Evolutionary conservation across 1,140 invertebrate genomes (phyloP), one percentile per base, ranked within the genome.

Genomic region (Anthonomus grandis): DNA sequence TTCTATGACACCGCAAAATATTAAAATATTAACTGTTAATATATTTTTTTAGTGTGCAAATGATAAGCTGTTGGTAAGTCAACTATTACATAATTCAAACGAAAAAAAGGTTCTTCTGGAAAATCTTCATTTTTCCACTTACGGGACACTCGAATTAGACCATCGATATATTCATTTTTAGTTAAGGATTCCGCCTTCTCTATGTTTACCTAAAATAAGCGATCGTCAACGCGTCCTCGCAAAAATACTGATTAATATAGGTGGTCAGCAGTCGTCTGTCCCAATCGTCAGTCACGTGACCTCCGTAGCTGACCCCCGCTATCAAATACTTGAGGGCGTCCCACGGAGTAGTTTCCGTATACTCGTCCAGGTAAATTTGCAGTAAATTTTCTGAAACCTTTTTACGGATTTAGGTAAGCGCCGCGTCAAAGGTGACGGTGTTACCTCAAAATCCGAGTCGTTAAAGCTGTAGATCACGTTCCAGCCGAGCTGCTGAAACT

Each of bases 241-340:
- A 84, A 74, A 91, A 91, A 76, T 82, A 89, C 67, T 90, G 84
- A 67, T 87, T 83, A 46, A 91, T 87, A 69, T 93, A 93, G 1
- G 88, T 89, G 50, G 82, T 79, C 13, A 93, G 64, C 15, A 95
- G 78, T 12, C 89, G 75, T 63, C 91, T 81, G 76, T 95, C 93
- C 91, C 91, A 95, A 72, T 95, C 91, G 70, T 96, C 92, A 3
- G 93, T 95, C 48, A 96, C 92, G 74, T 95, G 93, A 0, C 93
- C 93, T 15, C 93, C 93, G 66, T 96, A 95, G 81, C 91, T 94
- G 60, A 95, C 91, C 65, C 90, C 92, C 3, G 91, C 91, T 72
- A 95, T 91, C 36, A 95, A 74, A 74, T 95, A 95, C 61, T 92
- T 86, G 41, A 96, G 75, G 38, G 93, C 91, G 65, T 92, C 90